A percentile compares a stretch with the other conserved stretches of the same genome.
phyloP scores from a whole-genome alignment of 2,113 vertebrate species.

The Hassar affinis region DNA sequence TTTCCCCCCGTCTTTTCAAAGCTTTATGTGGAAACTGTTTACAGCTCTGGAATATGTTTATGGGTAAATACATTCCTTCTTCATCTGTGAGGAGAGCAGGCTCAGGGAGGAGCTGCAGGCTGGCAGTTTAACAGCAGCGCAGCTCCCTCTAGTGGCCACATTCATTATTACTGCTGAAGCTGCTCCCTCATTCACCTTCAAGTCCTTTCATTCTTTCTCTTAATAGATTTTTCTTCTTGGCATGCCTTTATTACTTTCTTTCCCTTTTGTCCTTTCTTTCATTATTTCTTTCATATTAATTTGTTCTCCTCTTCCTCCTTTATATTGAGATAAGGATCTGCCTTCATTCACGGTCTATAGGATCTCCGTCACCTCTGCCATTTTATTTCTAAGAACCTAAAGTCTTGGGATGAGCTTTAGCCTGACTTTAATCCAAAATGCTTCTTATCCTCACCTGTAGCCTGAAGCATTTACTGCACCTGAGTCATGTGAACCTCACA shows the following conservation, averaged over 20 bases:
- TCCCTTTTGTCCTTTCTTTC: not conserved
- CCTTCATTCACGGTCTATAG: not conserved
- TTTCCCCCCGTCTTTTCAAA: slow-evolving; percentile 26
- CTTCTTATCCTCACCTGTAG: not conserved
- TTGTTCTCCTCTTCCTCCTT: not conserved
- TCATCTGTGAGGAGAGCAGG: slow-evolving; percentile 5
- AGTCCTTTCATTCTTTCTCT: not conserved
- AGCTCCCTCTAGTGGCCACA: slow-evolving; percentile 43
- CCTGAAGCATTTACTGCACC: not conserved
- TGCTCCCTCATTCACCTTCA: not conserved
- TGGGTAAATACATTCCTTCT: slow-evolving; percentile 19
- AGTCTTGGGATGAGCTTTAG: not conserved
- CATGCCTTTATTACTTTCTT: not conserved
- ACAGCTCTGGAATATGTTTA: slow-evolving; percentile 29
- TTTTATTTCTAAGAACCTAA: not conserved
- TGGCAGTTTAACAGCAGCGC: not conserved
- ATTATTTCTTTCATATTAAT: not conserved
- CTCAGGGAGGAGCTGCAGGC: not conserved
- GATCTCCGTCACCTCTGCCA: not conserved
- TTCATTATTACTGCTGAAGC: not conserved
- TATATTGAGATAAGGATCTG: not conserved
- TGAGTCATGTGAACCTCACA: too few relatives aligned
- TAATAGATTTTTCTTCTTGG: not conserved
- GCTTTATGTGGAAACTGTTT: slow-evolving; percentile 23
- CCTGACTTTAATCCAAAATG: not conserved